Conservation (phyloP, 1,140 invertebrate species). For the Charaxes varanes region DNA sequence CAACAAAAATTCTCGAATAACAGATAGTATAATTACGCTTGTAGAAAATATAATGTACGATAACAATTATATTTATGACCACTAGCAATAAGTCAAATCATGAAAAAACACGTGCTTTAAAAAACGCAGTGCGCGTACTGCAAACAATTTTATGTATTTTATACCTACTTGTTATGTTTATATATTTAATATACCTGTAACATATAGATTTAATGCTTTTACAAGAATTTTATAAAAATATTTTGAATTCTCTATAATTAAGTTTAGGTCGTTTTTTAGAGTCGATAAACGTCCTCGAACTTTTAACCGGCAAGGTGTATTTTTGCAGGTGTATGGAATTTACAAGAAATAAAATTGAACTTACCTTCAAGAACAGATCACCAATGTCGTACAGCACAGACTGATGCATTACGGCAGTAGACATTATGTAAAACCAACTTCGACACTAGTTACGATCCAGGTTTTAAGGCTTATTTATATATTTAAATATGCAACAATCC, state of each 20-base stretch:
- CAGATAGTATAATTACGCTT: too few relatives aligned
- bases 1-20: not conserved
- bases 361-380: conserved; percentile 73
- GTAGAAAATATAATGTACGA: not conserved
- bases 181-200: too few relatives aligned
- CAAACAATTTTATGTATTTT: too few relatives aligned
- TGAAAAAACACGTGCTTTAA: too few relatives aligned
- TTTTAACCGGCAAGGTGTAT: too few relatives aligned
- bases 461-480: conserved; percentile 38
- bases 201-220: too few relatives aligned
- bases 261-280: too few relatives aligned
- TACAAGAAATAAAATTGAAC: conserved; percentile 15
- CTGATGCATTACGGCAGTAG: conserved; percentile 75
- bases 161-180: too few relatives aligned
- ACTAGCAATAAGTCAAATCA: not conserved
- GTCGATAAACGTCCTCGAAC: too few relatives aligned
- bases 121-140: too few relatives aligned
- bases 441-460: conserved; percentile 62
- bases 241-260: too few relatives aligned
- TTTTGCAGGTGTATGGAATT: not conserved
- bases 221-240: too few relatives aligned
- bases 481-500: conserved; percentile 48
- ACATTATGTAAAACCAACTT: conserved; percentile 66
- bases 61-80: conserved; percentile 3
- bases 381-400: conserved; percentile 73